phyloP scores from a whole-genome alignment of 2,113 vertebrate genomes.

The Kryptolebias marmoratus region DNA sequence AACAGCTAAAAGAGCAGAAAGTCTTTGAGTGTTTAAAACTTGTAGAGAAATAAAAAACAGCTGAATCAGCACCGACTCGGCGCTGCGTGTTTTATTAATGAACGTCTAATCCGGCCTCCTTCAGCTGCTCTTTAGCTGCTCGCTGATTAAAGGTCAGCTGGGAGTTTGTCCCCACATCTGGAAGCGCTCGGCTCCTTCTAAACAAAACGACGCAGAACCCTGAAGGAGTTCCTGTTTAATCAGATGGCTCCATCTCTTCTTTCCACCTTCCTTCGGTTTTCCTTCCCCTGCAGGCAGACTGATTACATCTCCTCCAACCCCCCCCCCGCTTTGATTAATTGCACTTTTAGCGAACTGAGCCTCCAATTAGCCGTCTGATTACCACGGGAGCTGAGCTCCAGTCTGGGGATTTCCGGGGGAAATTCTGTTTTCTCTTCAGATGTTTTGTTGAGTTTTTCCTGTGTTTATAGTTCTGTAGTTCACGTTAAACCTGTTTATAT shows the following conservation, averaged over 20 bases:
- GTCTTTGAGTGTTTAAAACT: too few relatives aligned
- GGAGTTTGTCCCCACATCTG: conserved; percentile 68
- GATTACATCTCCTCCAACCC: conserved; percentile 39
- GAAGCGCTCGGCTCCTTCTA: conserved; percentile 56
- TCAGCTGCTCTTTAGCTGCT: conserved; percentile 1
- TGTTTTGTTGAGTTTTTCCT: conserved; percentile 10
- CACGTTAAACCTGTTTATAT: background rate
- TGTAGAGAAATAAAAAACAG: too few relatives aligned
- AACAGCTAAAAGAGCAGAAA: too few relatives aligned
- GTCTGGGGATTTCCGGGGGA: conserved; percentile 45
- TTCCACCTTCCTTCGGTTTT: conserved; percentile 31
- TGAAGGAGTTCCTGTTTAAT: conserved; percentile 74
- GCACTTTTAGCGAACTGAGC: conserved; percentile 46
- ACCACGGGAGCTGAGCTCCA: conserved; percentile 36
- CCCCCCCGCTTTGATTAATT: conserved; percentile 59
- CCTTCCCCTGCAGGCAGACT: conserved; percentile 47
- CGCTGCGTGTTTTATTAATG: background rate
- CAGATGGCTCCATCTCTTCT: conserved; percentile 61
- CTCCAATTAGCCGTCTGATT: conserved; percentile 72
- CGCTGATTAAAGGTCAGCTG: conserved; percentile 61
- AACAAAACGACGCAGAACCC: conserved; percentile 55
- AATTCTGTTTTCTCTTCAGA: conserved; percentile 17
- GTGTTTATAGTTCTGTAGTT: conserved; percentile 9
- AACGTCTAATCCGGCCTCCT: background rate
- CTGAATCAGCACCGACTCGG: background rate